Evolutionary conservation across 1,140 invertebrate genomes (phyloP).

Genomic region (Trachelipus rathkii): DNA sequence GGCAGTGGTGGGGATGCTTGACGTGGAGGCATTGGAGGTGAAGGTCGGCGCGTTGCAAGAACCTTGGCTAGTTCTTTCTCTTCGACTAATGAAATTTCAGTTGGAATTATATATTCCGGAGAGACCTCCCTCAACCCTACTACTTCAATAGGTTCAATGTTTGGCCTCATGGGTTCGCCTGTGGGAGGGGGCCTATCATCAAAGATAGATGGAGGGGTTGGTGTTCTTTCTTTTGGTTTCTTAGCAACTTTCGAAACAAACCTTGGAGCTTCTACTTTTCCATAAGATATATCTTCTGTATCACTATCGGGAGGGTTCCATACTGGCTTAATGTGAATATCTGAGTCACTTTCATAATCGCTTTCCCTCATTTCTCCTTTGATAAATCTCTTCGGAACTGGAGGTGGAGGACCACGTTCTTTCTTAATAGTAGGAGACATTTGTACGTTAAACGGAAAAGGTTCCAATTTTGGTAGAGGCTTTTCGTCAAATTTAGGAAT

Average conservation of each 20-base stretch:
- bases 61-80: slow-evolving; percentile 23
- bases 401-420: slow-evolving; percentile 51
- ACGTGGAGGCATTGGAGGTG: slow-evolving; percentile 25
- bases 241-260: slow-evolving; percentile 26
- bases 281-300: slow-evolving; percentile 33
- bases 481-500: slow-evolving; percentile 17
- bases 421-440: slow-evolving; percentile 46
- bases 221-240: slow-evolving; percentile 49
- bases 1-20: slow-evolving; percentile 31
- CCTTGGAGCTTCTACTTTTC: slow-evolving; percentile 31
- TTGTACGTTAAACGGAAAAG: slow-evolving; percentile 39
- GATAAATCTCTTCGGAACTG: slow-evolving; percentile 63
- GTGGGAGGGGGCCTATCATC: slow-evolving; percentile 54
- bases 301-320: slow-evolving; percentile 51
- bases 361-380: slow-evolving; percentile 65
- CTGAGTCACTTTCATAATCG: slow-evolving; percentile 71
- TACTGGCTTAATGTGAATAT: slow-evolving; percentile 59
- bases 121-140: slow-evolving; percentile 14
- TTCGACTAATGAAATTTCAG: slow-evolving; percentile 25
- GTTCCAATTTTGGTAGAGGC: slow-evolving; percentile 40
- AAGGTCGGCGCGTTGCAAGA: neutral
- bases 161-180: slow-evolving; percentile 54
- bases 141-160: slow-evolving; percentile 57
- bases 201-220: slow-evolving; percentile 58
- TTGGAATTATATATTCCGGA: slow-evolving; percentile 27